phyloP scores from a whole-genome alignment of 2,888 invertebrate genomes.

The Gastracanthus pulcherrimus region DNA sequence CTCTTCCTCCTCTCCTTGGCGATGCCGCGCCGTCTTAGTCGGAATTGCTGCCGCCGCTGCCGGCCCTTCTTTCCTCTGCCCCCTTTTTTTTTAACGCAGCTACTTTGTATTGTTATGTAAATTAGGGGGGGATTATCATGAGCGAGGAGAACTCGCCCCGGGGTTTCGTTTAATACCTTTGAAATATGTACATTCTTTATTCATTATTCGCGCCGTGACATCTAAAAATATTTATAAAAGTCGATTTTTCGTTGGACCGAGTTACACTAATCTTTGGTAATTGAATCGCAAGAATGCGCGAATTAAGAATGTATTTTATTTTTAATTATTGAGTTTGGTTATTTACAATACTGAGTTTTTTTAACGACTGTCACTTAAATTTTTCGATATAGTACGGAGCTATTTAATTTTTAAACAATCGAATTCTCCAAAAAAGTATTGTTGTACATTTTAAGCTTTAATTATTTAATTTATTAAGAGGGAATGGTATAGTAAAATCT shows the following conservation, averaged over 20 bases:
- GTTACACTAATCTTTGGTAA: background rate
- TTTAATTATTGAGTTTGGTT: background rate
- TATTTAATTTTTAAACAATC: background rate
- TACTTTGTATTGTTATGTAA: conserved; percentile 58
- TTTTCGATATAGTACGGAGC: background rate
- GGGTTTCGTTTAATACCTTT: conserved; percentile 35
- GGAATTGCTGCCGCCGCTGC: conserved; percentile 57
- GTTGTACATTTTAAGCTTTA: no score
- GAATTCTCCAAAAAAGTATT: background rate
- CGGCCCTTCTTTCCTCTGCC: conserved; percentile 6
- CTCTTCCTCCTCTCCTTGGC: conserved; percentile 17
- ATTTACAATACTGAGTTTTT: background rate
- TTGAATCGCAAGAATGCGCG: background rate
- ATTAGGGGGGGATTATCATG: conserved; percentile 56
- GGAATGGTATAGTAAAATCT: no score
- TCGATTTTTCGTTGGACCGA: background rate
- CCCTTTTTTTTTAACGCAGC: conserved; percentile 37
- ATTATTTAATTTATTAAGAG: no score
- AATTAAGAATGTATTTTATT: background rate
- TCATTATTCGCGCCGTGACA: conserved; percentile 38
- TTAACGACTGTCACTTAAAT: background rate
- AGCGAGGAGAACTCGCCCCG: conserved; percentile 27
- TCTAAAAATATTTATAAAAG: conserved; percentile 31
- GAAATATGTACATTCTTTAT: conserved; percentile 43
- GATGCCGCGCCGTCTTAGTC: conserved; percentile 58